Evolutionary conservation across 1,140 invertebrate genomes (phyloP), one percentile per base, ranked within the genome.

Genomic region (Cydia amplana): DNA sequence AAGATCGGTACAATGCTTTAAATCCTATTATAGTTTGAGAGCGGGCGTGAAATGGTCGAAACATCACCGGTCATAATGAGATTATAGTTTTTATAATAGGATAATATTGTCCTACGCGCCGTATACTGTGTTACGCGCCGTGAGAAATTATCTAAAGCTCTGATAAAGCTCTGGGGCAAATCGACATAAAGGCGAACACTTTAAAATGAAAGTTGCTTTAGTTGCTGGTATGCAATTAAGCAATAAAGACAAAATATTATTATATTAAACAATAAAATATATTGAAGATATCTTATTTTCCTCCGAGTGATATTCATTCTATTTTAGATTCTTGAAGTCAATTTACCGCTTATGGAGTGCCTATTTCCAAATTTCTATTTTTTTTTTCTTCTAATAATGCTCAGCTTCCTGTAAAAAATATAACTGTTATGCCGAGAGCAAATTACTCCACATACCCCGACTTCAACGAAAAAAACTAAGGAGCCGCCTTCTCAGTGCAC

Each of bases 401-500:
- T 16, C 43, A 46, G 43, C n/a, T 18, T 51, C 49, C n/a, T 18
- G n/a, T 18, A 18, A n/a, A n/a, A 51, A 51, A 18, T 5, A 4
- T 2, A 18, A 51, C n/a, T 51, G n/a, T 18, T 23, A 60, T 60
- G 18, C 16, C n/a, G 6, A 51, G 6, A 18, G n/a, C 20, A 60
- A 60, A 60, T 60, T 10, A 60, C 55, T 60, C 55, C 55, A 60
- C 55, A 60, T 51, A 6, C 18, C 55, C 55, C 23, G 20, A 60
- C 55, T 55, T 55, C 7, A 20, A 60, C 9, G 18, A 60, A 60
- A 60, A 60, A 60, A 60, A 60, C 49, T 60, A 60, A 55, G 16
- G 5, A 67, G n/a, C 36, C 32, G 65, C 65, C 65, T 70, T 70
- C 65, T 70, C 65, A 70, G n/a, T 70, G 65, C n/a, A 70, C 23